Base-by-base conservation (phyloP, 2,113 vertebrate genomes). In the Pholis gunnellus region DNA sequence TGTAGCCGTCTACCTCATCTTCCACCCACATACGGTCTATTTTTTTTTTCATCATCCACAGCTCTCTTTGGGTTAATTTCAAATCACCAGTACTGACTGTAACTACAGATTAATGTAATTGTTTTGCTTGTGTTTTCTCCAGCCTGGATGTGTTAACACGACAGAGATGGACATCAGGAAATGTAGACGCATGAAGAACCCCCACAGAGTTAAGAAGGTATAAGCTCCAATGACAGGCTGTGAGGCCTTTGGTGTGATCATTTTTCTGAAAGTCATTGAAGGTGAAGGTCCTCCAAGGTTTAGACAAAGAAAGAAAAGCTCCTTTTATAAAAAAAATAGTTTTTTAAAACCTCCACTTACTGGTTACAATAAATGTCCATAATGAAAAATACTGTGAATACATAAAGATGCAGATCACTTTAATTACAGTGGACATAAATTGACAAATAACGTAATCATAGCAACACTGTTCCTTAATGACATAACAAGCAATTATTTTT, bases 121-220 rank as follows among this genome's bases (percentile, higher is more conserved):
- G 15, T 10, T 75, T 8, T 75, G 15, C 13, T 69, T 10, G 1
- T 65, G n/a, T 78, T n/a, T 60, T 71, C 48, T 67, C 5, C 91
- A 99, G 98, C 98, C 98, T 18, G 98, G 98, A 78, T 99, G 98
- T 91, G 98, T 99, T 69, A 99, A 99, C 93, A 99, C 97, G 83
- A 99, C 98, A 29, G 98, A 99, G 94, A 99, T 99, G 98, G 98
- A 99, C 89, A 99, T 99, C 92, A 96, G 98, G 92, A 99, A 99
- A 91, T 99, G 98, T 56, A 96, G 98, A 67, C 97, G 98, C 78
- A 96, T 99, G 95, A 99, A 99, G 95, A 99, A 99, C 85, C 98
- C 98, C 14, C 97, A 99, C 56, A 96, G 97, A 86, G 97, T 99
- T 79, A 99, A 99, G 93, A 99, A 99, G 97, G 98, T 98, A 83